Evolutionary conservation across 2,888 invertebrate genomes (phyloP), one percentile per base, ranked within the genome.

Genomic region (Oligia fasciuncula): DNA sequence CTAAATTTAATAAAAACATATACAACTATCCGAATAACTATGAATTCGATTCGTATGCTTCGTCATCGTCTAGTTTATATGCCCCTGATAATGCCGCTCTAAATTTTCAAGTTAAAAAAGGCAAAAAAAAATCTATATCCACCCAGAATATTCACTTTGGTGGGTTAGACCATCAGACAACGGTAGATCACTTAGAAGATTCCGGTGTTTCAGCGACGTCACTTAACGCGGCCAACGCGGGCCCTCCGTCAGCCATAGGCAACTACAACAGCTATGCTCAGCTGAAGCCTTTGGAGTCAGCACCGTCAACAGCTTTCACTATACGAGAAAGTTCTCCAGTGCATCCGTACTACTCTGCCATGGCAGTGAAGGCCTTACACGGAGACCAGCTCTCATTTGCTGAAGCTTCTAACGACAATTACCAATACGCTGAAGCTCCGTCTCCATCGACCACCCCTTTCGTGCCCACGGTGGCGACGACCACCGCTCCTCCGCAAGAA

Each of bases 61-160:
- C 96, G 0, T 94, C 96, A 0, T 91, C 96, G 14, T 94, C 96
- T 43, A 96, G 94, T 83, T 80, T 93, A 49, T 94, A 92, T 80
- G 84, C 91, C 4, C 87, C 94, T 14, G 94, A 93, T 62, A 91
- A 91, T 65, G 83, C 91, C 2, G 85, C 86, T 40, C 86, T 89
- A 84, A 84, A 89, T 62, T 88, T 83, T 76, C 91, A 91, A 67
- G 87, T 85, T 19, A 93, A 93, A 81, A 95, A 92, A 83, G 93
- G 93, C 13, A 94, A 93, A 88, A 96, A 95, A 81, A 97, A 96
- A 85, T 96, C 97, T 0, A 91, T 96, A 83, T 97, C 97, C 3
- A 95, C 95, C 1, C 97, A 97, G 89, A 96, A 96, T 81, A 94
- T 97, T 66, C 95, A 92, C 77, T 96, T 97, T 88, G 96, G 95